These are phyloP conservation scores for Neoaliturus tenellus DNA, from an alignment of 2,888 invertebrate genomes.

Conservation along the genomic window DNA sequence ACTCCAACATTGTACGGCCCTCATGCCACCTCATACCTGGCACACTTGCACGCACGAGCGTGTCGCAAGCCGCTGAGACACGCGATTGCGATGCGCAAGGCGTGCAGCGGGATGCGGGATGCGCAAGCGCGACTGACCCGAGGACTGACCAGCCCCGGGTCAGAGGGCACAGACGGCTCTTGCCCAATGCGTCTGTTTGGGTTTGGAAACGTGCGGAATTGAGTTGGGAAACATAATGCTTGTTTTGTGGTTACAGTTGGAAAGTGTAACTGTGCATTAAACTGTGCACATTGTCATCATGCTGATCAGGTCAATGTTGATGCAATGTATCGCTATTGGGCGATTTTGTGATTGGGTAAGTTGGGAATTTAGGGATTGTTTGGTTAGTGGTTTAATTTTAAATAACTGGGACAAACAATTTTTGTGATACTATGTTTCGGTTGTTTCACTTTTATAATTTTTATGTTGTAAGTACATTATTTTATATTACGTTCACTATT, in stretches of 20 bases:
- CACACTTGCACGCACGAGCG: background rate
- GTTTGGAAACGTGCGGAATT: constrained; percentile 8
- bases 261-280: background rate
- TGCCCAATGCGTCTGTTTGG: constrained; percentile 15
- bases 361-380: too few relatives aligned
- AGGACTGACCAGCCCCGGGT: background rate
- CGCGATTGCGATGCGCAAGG: background rate
- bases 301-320: background rate
- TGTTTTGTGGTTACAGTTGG: background rate
- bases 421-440: too few relatives aligned
- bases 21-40: background rate
- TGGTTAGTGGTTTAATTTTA: too few relatives aligned
- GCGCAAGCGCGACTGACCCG: background rate
- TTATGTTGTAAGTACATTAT: too few relatives aligned
- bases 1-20: too few relatives aligned
- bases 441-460: too few relatives aligned
- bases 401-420: too few relatives aligned
- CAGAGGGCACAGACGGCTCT: background rate
- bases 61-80: background rate
- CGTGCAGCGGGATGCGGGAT: background rate
- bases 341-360: background rate
- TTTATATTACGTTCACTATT: too few relatives aligned
- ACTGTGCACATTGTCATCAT: constrained; percentile 1
- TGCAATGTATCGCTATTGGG: background rate
- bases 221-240: background rate